These are phyloP conservation scores for Seira sanloemensis DNA, from an alignment of 2,888 invertebrate genomes.

Conservation along the genomic window DNA sequence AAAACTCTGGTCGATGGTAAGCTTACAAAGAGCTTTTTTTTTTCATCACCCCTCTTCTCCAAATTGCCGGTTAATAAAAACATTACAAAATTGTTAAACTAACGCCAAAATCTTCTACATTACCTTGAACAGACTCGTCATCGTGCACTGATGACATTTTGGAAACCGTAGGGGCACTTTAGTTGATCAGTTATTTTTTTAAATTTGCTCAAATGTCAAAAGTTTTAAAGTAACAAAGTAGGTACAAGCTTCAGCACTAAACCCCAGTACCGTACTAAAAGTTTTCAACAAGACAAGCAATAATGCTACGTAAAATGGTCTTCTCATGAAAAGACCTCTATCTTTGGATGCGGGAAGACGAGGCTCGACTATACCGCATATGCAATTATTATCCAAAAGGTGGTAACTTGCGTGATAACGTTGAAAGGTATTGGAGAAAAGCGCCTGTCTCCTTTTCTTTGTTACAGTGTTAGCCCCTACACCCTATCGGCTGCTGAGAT, in stretches of 20 bases:
- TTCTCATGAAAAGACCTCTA: neutral
- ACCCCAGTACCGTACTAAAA: neutral
- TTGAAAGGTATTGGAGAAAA: too few species aligned
- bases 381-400: too few species aligned
- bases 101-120: neutral
- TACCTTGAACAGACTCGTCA: slow-evolving; percentile 66
- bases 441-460: too few species aligned
- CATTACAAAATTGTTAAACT: neutral
- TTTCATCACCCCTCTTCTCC: neutral
- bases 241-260: neutral
- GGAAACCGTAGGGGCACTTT: neutral
- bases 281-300: neutral
- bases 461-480: too few species aligned
- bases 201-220: slow-evolving; percentile 47
- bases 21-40: neutral
- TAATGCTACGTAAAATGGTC: neutral
- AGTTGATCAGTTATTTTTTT: slow-evolving; percentile 31
- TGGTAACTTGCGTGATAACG: too few species aligned
- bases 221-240: neutral
- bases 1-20: slow-evolving; percentile 15
- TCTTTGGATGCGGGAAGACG: too few species aligned
- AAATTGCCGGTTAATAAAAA: slow-evolving; percentile 44
- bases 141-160: slow-evolving; percentile 58
- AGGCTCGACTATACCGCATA: too few species aligned
- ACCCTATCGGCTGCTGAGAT: too few species aligned